A percentile compares a stretch with the other conserved stretches of the same genome.
These are phyloP conservation scores for Aphodius granarius DNA, from an alignment of 2,888 invertebrate genomes.

Conservation along the genomic window DNA sequence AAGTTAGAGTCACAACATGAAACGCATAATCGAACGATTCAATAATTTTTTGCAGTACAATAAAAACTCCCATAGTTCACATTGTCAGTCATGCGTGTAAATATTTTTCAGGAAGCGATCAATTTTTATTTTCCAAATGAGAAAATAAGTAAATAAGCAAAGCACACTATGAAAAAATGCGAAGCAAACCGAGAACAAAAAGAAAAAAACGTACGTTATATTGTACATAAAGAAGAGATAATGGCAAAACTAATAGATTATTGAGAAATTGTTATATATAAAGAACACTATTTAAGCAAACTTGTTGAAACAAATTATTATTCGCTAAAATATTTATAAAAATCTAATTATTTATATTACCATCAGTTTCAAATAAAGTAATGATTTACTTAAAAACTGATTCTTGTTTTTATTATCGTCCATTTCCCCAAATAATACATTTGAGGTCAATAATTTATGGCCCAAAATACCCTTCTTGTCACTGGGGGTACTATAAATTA, in stretches of 20 bases:
- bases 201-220: conserved; percentile 21
- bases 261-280: conserved; percentile 36
- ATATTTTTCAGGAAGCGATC: not conserved
- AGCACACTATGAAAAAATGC: conserved; percentile 11
- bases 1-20: not conserved
- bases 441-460: no score
- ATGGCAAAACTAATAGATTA: conserved; percentile 29
- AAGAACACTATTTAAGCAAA: conserved; percentile 32
- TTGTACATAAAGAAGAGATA: conserved; percentile 4
- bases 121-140: not conserved
- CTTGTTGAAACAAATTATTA: conserved; percentile 34
- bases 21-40: not conserved
- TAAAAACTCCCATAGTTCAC: not conserved
- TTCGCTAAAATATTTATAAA: conserved; percentile 23
- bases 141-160: not conserved
- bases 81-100: not conserved
- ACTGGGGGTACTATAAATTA: no score
- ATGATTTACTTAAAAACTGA: conserved; percentile 24
- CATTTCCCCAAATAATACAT: not conserved
- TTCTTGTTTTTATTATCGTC: not conserved
- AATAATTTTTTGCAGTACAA: no score
- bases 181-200: conserved; percentile 30
- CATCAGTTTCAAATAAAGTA: conserved; percentile 24
- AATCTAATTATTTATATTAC: conserved; percentile 28
- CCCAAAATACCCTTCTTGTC: no score